These are phyloP conservation scores for Merluccius polli DNA, from an alignment of 2,797 vertebrate genomes.

Conservation along the genomic window DNA sequence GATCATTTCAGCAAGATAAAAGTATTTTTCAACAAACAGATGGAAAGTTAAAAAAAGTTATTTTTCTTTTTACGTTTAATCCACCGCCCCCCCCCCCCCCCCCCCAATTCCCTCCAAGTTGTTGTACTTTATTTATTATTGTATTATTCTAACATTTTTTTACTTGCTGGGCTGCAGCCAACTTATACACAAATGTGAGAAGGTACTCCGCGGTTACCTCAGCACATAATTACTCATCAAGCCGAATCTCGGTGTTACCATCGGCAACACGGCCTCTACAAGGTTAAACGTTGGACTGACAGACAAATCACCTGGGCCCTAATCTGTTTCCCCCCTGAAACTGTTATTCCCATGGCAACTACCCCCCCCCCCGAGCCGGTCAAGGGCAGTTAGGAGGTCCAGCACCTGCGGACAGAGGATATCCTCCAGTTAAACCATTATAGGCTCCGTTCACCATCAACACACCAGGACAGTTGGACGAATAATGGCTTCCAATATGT, in stretches of 20 bases:
- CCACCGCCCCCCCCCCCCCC: background rate
- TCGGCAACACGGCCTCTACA: slow-evolving; percentile 1
- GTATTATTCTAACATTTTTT: background rate
- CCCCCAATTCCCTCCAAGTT: background rate
- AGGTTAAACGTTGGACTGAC: slow-evolving; percentile 38
- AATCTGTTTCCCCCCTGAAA: slow-evolving; percentile 25
- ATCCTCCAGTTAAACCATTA: slow-evolving; percentile 46
- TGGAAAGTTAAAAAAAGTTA: slow-evolving; percentile 23
- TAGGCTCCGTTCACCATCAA: slow-evolving; percentile 32
- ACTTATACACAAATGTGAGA: background rate
- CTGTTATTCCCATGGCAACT: slow-evolving; percentile 40
- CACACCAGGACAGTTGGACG: slow-evolving; percentile 4
- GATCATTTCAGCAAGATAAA: slow-evolving; percentile 28
- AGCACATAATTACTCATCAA: slow-evolving; percentile 17
- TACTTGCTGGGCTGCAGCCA: background rate
- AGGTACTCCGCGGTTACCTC: background rate
- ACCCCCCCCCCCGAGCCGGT: slow-evolving; percentile 19
- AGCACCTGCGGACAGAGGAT: slow-evolving; percentile 41
- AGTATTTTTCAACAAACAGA: slow-evolving; percentile 39
- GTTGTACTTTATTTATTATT: slow-evolving; percentile 1
- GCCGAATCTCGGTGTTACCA: slow-evolving; percentile 4
- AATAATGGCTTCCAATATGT: slow-evolving; percentile 15
- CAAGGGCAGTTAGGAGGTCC: slow-evolving; percentile 45
- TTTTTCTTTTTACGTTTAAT: background rate
- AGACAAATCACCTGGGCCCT: slow-evolving; percentile 41